phyloP scores from a whole-genome alignment of 2,113 vertebrate genomes.

The Paedocypris sp. region DNA sequence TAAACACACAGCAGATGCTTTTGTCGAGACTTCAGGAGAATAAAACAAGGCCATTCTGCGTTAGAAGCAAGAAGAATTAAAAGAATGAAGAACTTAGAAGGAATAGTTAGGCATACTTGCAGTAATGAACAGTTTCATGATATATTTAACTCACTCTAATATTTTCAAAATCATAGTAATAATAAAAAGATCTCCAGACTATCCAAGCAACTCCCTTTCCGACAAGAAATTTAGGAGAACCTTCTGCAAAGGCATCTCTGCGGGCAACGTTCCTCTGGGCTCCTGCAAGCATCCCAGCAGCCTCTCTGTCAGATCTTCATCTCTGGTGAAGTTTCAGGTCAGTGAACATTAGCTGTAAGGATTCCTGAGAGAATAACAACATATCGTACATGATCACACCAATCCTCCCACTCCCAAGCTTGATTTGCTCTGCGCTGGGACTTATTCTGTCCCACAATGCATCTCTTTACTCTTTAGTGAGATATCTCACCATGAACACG shows the following conservation, averaged over 20 bases:
- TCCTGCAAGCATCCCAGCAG: neutral
- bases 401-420: neutral
- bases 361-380: constrained; percentile 15
- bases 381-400: constrained; percentile 2
- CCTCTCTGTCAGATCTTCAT: neutral
- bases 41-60: neutral
- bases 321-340: constrained; percentile 10
- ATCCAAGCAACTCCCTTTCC: no score
- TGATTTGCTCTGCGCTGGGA: neutral
- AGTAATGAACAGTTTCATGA: no score
- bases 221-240: neutral
- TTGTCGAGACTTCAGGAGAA: neutral
- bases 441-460: neutral
- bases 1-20: neutral
- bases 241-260: neutral
- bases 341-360: constrained; percentile 18
- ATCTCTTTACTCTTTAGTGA: neutral
- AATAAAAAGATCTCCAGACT: no score
- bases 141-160: no score
- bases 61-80: no score
- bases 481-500: neutral
- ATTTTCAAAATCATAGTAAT: no score
- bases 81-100: no score
- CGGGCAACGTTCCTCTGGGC: neutral
- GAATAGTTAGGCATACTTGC: no score